Percentiles rank a stretch among this genome's conserved stretches.
Conservation (phyloP, 2,113 vertebrate genomes). For the Hippolais icterina region DNA sequence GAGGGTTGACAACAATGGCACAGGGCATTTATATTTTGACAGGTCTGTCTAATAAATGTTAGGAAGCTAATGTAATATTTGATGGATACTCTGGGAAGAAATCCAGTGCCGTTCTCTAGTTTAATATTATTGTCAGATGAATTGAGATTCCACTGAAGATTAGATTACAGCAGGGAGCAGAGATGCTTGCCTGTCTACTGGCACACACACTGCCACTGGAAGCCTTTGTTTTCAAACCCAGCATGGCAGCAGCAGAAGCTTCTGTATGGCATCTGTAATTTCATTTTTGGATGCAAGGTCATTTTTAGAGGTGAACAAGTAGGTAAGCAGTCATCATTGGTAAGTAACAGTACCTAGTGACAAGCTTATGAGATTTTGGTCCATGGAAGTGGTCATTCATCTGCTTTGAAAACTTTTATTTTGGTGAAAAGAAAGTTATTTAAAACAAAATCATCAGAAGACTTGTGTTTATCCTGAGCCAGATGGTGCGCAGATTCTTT, state of each 20-base stretch:
- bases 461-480: neutral
- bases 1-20: neutral
- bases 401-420: neutral
- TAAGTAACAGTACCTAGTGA: neutral
- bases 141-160: neutral
- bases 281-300: neutral
- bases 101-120: neutral
- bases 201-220: neutral
- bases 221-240: neutral
- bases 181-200: neutral
- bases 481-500: neutral
- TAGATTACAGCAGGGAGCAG: neutral
- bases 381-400: neutral
- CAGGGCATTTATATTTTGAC: slow-evolving; percentile 36
- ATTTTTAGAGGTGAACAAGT: neutral
- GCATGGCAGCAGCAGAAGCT: neutral
- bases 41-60: slow-evolving; percentile 2
- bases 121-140: slow-evolving; percentile 12
- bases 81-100: slow-evolving; percentile 27
- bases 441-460: neutral
- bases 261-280: neutral
- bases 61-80: slow-evolving; percentile 9
- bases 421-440: neutral
- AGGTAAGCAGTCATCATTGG: neutral
- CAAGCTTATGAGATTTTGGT: neutral